Evolutionary conservation across 2,113 vertebrate genomes (phyloP), one percentile per base, ranked within the genome.

Genomic region (Dicentrarchus labrax): DNA sequence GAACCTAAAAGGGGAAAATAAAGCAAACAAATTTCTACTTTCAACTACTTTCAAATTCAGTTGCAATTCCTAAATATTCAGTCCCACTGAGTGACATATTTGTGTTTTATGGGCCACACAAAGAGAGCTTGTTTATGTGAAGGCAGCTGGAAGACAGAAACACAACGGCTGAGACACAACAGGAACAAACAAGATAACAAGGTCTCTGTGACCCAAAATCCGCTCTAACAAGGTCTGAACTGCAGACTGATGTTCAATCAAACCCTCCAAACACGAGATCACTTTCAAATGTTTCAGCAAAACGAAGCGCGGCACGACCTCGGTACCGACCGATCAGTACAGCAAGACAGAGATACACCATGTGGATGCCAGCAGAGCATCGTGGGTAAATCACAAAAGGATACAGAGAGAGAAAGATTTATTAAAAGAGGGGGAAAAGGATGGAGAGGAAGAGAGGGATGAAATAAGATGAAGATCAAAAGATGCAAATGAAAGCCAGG

Each of bases 401-500:
- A 36, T 22, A 16, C 65, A 6, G 1, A 47, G 70, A n/a, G 8
- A 17, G 47, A 30, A 4, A 11, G 4, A 30, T 30, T 30, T 30
- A 41, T 15, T 10, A 39, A 30, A 39, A 5, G 53, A 41, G 61
- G 2, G 2, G 30, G 4, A 30, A 30, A 30, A 2, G 1, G 30
- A 30, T 30, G 30, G 30, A 30, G 24, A 51, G 67, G 47, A 43
- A 61, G 56, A 8, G 54, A 43, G 39, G 10, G 62, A 60, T 50
- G 7, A 70, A 70, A 60, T 12, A 4, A 59, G 64, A 68, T 15
- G 51, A 9, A 21, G 62, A 67, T 68, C 75, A 78, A 61, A 78
- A 6, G 43, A 69, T 48, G 76, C 8, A 69, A 78, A 70, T 78
- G 19, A 51, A 70, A 59, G 11, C 16, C 50, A 56, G 62, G 41